Percentiles rank a stretch among this genome's conserved stretches.
These are phyloP conservation scores for Drosophila affinis DNA, from an alignment of 2,888 invertebrate genomes.

Conservation along the genomic window DNA sequence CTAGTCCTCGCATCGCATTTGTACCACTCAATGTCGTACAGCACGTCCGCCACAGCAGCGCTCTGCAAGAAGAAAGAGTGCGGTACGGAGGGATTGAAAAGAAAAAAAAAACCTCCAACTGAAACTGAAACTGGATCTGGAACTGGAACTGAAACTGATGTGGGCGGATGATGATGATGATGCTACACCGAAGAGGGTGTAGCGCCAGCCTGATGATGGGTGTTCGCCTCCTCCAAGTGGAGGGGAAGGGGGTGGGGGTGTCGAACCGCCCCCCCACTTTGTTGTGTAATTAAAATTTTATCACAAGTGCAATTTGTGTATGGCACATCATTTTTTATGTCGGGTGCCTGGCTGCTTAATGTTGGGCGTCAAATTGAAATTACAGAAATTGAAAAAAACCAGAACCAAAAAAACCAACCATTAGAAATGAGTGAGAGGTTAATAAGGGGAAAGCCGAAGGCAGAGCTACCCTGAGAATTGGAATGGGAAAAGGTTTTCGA, in stretches of 20 bases:
- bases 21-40: constrained; percentile 82
- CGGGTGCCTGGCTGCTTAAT: constrained; percentile 45
- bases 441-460: neutral
- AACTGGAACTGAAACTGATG: neutral
- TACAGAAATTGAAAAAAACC: constrained; percentile 38
- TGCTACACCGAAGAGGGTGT: neutral
- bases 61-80: constrained; percentile 65
- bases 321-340: constrained; percentile 62
- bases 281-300: constrained; percentile 75
- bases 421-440: constrained; percentile 3
- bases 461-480: neutral
- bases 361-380: constrained; percentile 63
- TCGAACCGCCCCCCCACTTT: constrained; percentile 34
- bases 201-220: too few relatives aligned
- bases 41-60: constrained; percentile 73
- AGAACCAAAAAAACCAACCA: constrained; percentile 21
- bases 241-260: neutral
- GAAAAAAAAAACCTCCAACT: neutral
- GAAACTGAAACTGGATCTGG: constrained; percentile 4
- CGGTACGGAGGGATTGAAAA: constrained; percentile 3
- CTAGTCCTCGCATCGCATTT: constrained; percentile 81
- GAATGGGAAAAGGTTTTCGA: neutral
- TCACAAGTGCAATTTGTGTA: constrained; percentile 70
- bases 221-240: neutral
- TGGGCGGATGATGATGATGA: neutral